These are phyloP conservation scores for Labeo rohita DNA, from an alignment of 2,113 vertebrate species.

Conservation along the genomic window DNA sequence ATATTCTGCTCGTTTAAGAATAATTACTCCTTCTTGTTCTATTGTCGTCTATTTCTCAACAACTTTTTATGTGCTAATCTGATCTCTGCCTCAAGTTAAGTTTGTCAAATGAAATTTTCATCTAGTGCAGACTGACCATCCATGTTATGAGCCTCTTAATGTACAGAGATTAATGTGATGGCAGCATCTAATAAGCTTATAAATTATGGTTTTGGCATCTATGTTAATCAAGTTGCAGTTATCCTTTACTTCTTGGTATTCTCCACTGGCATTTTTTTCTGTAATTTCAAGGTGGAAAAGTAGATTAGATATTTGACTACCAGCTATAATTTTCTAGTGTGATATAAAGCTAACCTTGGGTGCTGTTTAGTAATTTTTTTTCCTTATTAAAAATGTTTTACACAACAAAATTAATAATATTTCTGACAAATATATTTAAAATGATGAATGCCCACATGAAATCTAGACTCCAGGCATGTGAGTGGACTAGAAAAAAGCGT, in stretches of 20 bases:
- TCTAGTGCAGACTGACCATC: conserved; percentile 64
- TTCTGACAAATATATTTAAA: conserved; percentile 12
- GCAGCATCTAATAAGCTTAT: conserved; percentile 63
- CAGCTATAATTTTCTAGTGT: neutral
- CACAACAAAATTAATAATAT: neutral
- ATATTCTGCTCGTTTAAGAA: conserved; percentile 63
- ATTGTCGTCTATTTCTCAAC: conserved; percentile 50
- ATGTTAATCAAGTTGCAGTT: conserved; percentile 32
- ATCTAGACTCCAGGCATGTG: neutral
- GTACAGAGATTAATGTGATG: conserved; percentile 66
- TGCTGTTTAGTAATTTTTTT: neutral
- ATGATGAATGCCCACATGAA: neutral
- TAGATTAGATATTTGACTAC: conserved; percentile 18
- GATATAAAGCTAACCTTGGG: conserved; percentile 16
- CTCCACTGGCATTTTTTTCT: neutral
- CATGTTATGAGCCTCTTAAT: conserved; percentile 51
- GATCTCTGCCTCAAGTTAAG: conserved; percentile 68
- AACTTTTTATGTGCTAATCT: conserved; percentile 72
- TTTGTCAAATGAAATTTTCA: conserved; percentile 72
- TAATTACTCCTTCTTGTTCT: conserved; percentile 65
- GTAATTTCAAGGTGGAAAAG: conserved; percentile 11
- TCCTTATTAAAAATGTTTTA: neutral
- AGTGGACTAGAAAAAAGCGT: neutral
- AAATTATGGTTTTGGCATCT: conserved; percentile 38
- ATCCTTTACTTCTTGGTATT: neutral